These are phyloP conservation scores for Archaeoteleia sp. DNA, from an alignment of 2,888 invertebrate species.

Conservation along the genomic window DNA sequence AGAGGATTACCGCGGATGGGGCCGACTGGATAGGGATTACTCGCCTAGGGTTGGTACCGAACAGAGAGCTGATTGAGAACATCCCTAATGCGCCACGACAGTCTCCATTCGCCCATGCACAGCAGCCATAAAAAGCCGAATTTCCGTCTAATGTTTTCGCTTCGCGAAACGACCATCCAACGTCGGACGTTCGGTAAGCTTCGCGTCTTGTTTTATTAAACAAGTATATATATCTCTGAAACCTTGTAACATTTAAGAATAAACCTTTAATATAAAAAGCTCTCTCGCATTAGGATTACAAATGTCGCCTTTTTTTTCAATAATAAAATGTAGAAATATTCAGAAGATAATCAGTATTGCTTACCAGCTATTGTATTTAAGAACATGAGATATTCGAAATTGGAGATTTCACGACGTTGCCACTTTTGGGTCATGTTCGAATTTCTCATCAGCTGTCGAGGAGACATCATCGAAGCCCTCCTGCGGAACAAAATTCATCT, in stretches of 20 bases:
- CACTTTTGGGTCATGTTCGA: slow-evolving; percentile 99
- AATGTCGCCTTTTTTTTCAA: slow-evolving; percentile 1
- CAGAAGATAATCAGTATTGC: too few relatives aligned
- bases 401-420: slow-evolving; percentile 99
- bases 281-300: too few relatives aligned
- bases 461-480: slow-evolving; percentile 98
- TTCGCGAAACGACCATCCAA: slow-evolving; percentile 26
- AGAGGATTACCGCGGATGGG: slow-evolving; percentile 69
- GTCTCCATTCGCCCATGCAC: slow-evolving; percentile 75
- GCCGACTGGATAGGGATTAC: slow-evolving; percentile 69
- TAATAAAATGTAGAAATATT: too few relatives aligned
- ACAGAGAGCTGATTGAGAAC: slow-evolving; percentile 76
- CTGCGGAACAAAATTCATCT: slow-evolving; percentile 74
- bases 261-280: too few relatives aligned
- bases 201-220: slow-evolving; percentile 14
- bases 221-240: not conserved
- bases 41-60: slow-evolving; percentile 69
- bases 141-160: slow-evolving; percentile 69
- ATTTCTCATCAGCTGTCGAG: slow-evolving; percentile 98
- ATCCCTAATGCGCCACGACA: slow-evolving; percentile 77
- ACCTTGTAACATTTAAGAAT: not conserved
- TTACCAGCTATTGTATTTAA: slow-evolving; percentile 98
- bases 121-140: slow-evolving; percentile 68
- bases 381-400: slow-evolving; percentile 99
- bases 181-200: slow-evolving; percentile 11